phyloP scores from a whole-genome alignment of 2,113 vertebrate species.

The Zosterops borbonicus region DNA sequence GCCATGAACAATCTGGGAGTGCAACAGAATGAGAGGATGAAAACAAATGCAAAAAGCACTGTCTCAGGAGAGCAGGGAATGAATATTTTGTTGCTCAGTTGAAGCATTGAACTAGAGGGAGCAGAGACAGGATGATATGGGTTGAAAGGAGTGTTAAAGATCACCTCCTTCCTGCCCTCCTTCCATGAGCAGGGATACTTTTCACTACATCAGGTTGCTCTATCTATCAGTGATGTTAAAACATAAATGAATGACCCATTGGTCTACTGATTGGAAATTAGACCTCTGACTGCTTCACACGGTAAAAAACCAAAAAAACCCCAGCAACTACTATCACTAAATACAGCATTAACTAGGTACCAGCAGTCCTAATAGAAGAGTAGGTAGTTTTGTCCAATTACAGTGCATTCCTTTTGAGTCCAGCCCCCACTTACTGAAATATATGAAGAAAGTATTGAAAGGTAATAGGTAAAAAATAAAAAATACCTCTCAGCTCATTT shows the following conservation, averaged over 20 bases:
- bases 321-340: background rate
- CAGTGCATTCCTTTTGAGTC: background rate
- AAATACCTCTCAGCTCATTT: background rate
- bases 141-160: background rate
- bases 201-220: background rate
- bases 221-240: background rate
- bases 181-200: background rate
- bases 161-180: background rate
- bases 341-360: background rate
- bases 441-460: background rate
- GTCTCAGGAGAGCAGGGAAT: background rate
- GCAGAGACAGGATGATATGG: background rate
- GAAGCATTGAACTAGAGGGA: background rate
- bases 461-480: background rate
- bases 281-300: background rate
- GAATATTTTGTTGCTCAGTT: background rate
- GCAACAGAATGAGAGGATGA: background rate
- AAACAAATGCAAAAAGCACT: background rate
- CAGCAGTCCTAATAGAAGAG: background rate
- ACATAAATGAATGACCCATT: background rate
- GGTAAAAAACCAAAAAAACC: background rate
- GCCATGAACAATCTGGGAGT: background rate
- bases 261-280: background rate
- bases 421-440: background rate
- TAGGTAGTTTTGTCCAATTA: background rate